These are phyloP conservation scores for Poeciliopsis retropinna DNA, from an alignment of 2,113 vertebrate genomes.

Conservation along the genomic window DNA sequence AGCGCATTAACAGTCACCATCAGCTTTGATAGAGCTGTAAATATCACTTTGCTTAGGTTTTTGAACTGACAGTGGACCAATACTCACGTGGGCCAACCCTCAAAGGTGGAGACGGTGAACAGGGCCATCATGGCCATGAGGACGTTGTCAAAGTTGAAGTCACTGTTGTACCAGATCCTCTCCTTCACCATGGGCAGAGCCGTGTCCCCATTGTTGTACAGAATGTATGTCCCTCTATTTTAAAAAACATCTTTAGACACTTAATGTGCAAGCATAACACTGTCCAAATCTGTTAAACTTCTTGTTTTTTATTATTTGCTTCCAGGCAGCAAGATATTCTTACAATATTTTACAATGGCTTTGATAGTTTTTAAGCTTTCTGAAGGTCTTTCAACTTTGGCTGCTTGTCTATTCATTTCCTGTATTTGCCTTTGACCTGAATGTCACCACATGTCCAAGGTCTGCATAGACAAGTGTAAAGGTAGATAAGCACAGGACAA, in stretches of 20 bases:
- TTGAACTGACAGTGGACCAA: background rate
- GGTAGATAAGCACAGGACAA: background rate
- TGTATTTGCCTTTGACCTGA: background rate
- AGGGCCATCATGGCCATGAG: constrained; percentile 99
- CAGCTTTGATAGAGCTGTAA: background rate
- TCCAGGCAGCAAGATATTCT: background rate
- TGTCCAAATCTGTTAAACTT: too few species aligned
- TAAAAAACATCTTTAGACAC: constrained; percentile 12
- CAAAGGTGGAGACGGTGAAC: constrained; percentile 98
- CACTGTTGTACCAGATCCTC: constrained; percentile 94
- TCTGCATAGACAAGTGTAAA: background rate
- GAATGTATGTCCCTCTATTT: constrained; percentile 89
- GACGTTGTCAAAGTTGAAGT: constrained; percentile 98
- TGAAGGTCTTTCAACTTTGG: background rate
- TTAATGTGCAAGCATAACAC: background rate
- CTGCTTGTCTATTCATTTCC: background rate
- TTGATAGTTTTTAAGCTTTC: background rate
- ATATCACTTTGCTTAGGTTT: background rate
- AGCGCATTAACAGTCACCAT: background rate
- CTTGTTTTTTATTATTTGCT: background rate
- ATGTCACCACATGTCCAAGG: background rate
- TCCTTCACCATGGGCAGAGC: constrained; percentile 89
- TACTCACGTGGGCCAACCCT: constrained; percentile 97
- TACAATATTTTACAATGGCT: background rate
- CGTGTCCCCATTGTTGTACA: constrained; percentile 94